These are phyloP conservation scores for Sphaerodactylus townsendi DNA, from an alignment of 2,113 vertebrate genomes.

Conservation along the genomic window DNA sequence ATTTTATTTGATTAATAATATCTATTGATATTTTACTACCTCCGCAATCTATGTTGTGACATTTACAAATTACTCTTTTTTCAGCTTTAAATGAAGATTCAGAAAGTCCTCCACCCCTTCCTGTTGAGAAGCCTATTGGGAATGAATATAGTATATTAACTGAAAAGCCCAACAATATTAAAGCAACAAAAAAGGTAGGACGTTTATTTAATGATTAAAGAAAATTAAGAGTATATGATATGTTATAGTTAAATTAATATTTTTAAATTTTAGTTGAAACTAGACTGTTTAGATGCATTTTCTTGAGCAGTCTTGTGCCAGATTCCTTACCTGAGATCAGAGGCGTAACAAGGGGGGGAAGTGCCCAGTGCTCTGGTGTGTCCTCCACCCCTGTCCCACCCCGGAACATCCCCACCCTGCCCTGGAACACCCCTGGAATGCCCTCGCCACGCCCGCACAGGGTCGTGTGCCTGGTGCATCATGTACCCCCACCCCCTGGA, in stretches of 20 bases:
- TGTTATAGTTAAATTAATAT: too few relatives aligned
- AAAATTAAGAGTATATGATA: too few relatives aligned
- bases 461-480: too few relatives aligned
- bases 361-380: too few relatives aligned
- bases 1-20: background rate
- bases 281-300: slow-evolving; percentile 8
- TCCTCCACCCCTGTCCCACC: too few relatives aligned
- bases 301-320: background rate
- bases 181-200: slow-evolving; percentile 66
- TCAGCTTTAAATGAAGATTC: slow-evolving; percentile 72
- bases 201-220: slow-evolving; percentile 31
- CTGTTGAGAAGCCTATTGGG: slow-evolving; percentile 84
- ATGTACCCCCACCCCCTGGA: too few relatives aligned
- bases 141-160: slow-evolving; percentile 53
- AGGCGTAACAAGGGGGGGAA: too few relatives aligned
- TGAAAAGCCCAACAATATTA: slow-evolving; percentile 59
- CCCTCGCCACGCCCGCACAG: too few relatives aligned
- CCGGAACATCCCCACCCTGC: too few relatives aligned
- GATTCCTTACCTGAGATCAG: background rate
- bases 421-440: too few relatives aligned
- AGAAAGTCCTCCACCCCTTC: slow-evolving; percentile 82
- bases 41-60: slow-evolving; percentile 2
- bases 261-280: slow-evolving; percentile 12
- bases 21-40: slow-evolving; percentile 12
- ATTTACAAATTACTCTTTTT: slow-evolving; percentile 38